phyloP scores from a whole-genome alignment of 2,113 vertebrate species.

The Saguinus imperator region DNA sequence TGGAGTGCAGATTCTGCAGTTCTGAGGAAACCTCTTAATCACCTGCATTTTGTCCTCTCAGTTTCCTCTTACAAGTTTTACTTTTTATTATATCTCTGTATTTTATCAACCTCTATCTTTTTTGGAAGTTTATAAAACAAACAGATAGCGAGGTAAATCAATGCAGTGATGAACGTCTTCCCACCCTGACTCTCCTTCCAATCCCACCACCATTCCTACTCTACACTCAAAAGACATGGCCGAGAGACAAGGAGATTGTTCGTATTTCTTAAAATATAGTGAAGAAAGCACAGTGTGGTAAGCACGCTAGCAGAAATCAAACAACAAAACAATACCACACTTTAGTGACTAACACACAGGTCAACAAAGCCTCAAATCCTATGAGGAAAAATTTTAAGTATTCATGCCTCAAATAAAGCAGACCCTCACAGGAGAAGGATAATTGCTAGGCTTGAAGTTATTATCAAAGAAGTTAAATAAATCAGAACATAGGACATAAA shows the following conservation, averaged over 20 bases:
- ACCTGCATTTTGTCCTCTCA: neutral
- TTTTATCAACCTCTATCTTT: neutral
- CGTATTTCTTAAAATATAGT: neutral
- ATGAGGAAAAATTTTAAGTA: neutral
- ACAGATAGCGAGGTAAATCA: neutral
- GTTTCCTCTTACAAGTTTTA: neutral
- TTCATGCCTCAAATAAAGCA: neutral
- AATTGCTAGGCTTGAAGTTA: neutral
- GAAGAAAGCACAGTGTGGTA: too few species aligned
- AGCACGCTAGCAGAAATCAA: neutral
- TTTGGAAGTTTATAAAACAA: neutral
- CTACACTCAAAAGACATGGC: neutral
- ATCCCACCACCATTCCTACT: neutral
- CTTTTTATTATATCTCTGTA: neutral
- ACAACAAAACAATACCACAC: neutral
- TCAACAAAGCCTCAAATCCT: neutral
- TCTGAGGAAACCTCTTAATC: accelerated
- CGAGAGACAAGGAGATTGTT: too few species aligned
- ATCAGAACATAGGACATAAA: neutral
- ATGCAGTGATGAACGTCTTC: neutral
- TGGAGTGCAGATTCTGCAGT: accelerated
- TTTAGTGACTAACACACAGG: neutral
- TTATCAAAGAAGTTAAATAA: neutral
- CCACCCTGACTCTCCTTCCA: neutral
- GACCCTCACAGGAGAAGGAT: neutral